Percentiles rank a stretch among this genome's conserved stretches.
Conservation (phyloP, 2,888 invertebrate species). For the Dastarcus helophoroides region DNA sequence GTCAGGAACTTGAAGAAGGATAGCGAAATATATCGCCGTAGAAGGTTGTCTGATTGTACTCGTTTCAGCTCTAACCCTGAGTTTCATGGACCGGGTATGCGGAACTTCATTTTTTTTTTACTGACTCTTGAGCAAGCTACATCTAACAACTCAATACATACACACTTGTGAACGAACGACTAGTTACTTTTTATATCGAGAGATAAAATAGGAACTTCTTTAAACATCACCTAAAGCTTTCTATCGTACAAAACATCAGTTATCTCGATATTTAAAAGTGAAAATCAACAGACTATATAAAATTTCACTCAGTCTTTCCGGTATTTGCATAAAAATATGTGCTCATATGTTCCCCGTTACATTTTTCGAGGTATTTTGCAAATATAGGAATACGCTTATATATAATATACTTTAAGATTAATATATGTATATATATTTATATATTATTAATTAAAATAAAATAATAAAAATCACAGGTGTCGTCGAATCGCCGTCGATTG, state of each 20-base stretch:
- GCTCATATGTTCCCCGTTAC: slow-evolving; percentile 38
- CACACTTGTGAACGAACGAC: slow-evolving; percentile 36
- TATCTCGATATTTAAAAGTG: slow-evolving; percentile 38
- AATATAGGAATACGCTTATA: slow-evolving; percentile 33
- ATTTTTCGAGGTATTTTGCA: slow-evolving; percentile 36
- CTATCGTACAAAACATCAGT: slow-evolving; percentile 38
- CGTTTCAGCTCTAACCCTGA: slow-evolving; percentile 30
- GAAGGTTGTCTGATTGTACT: slow-evolving; percentile 38
- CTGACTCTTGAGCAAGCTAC: slow-evolving; percentile 40
- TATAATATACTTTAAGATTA: slow-evolving; percentile 26
- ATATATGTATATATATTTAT: slow-evolving; percentile 27
- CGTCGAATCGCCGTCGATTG: slow-evolving; percentile 39
- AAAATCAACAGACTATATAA: slow-evolving; percentile 42
- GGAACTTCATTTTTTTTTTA: slow-evolving; percentile 34
- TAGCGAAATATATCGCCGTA: slow-evolving; percentile 24
- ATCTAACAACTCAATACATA: slow-evolving; percentile 38
- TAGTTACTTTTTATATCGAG: slow-evolving; percentile 32
- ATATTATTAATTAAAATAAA: slow-evolving; percentile 34
- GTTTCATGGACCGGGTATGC: slow-evolving; percentile 36
- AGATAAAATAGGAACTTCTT: slow-evolving; percentile 42
- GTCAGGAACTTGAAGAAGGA: slow-evolving; percentile 39
- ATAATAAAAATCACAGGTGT: slow-evolving; percentile 42
- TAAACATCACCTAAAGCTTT: slow-evolving; percentile 41
- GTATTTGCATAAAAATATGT: slow-evolving; percentile 42
- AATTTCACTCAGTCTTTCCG: slow-evolving; percentile 44